phyloP scores from a whole-genome alignment of 1,140 invertebrate species.

The Elymnias hypermnestra region DNA sequence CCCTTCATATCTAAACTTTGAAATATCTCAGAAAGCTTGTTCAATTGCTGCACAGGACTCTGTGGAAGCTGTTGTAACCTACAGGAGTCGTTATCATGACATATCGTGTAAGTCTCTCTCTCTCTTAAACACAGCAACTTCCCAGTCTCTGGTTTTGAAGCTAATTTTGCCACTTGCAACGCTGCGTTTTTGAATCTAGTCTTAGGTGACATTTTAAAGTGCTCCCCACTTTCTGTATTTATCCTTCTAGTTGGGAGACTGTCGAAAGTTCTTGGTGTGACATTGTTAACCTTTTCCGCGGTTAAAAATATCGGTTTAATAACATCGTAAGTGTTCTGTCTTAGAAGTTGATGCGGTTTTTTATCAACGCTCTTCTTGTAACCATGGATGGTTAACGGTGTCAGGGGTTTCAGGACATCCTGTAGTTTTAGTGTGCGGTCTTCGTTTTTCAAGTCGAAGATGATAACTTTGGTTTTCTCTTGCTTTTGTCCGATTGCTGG shows the following conservation, averaged over 20 bases:
- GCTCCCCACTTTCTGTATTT: constrained; percentile 16
- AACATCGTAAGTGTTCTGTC: constrained; percentile 68
- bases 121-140: constrained; percentile 60
- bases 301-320: constrained; percentile 56
- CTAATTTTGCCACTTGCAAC: constrained; percentile 51
- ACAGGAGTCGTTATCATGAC: constrained; percentile 34
- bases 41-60: constrained; percentile 48
- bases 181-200: constrained; percentile 65
- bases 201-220: constrained; percentile 46
- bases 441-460: constrained; percentile 50
- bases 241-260: no score
- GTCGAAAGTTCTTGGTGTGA: constrained; percentile 21
- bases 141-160: constrained; percentile 52
- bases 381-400: constrained; percentile 48
- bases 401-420: constrained; percentile 53
- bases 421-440: constrained; percentile 43
- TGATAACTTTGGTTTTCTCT: constrained; percentile 57
- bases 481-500: constrained; percentile 65
- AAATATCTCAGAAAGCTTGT: constrained; percentile 61
- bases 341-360: constrained; percentile 47
- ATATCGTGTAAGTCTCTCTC: constrained; percentile 39
- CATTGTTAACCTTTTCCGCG: constrained; percentile 36
- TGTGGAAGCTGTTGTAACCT: constrained; percentile 45
- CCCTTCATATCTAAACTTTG: constrained; percentile 58
- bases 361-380: constrained; percentile 38